These are phyloP conservation scores for Myiotriccus ornatus DNA, from an alignment of 2,797 vertebrate genomes.

Conservation along the genomic window DNA sequence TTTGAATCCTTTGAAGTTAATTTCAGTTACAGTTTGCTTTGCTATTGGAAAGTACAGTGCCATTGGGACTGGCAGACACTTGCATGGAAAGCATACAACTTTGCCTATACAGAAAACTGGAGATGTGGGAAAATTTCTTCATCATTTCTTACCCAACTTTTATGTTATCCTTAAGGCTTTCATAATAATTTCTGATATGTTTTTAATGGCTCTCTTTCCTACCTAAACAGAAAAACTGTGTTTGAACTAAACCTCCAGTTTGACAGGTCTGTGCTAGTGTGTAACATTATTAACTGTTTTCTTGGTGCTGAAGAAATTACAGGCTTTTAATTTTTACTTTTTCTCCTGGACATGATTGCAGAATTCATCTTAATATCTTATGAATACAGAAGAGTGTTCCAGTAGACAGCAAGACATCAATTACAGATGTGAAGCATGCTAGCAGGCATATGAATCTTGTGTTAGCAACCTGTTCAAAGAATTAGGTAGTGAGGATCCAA, in stretches of 20 bases:
- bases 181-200: neutral
- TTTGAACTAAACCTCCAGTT: neutral
- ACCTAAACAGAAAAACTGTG: neutral
- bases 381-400: slow-evolving; percentile 87
- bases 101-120: neutral
- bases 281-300: neutral
- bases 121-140: neutral
- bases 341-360: neutral
- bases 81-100: neutral
- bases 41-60: neutral
- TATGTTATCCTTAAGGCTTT: neutral
- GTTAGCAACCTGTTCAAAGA: slow-evolving; percentile 90
- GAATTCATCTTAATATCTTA: slow-evolving; percentile 49
- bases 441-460: slow-evolving; percentile 91
- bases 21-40: neutral
- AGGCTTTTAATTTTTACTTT: neutral
- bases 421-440: slow-evolving; percentile 93
- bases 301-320: neutral
- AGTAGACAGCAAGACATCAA: slow-evolving; percentile 91
- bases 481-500: slow-evolving; percentile 89
- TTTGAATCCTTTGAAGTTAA: neutral
- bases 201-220: neutral
- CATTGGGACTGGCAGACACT: neutral
- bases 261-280: neutral
- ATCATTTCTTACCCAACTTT: neutral